Evolutionary conservation across 2,113 vertebrate genomes (phyloP), one percentile per base, ranked within the genome.

Genomic region (Sterrhoptilus dennistouni): DNA sequence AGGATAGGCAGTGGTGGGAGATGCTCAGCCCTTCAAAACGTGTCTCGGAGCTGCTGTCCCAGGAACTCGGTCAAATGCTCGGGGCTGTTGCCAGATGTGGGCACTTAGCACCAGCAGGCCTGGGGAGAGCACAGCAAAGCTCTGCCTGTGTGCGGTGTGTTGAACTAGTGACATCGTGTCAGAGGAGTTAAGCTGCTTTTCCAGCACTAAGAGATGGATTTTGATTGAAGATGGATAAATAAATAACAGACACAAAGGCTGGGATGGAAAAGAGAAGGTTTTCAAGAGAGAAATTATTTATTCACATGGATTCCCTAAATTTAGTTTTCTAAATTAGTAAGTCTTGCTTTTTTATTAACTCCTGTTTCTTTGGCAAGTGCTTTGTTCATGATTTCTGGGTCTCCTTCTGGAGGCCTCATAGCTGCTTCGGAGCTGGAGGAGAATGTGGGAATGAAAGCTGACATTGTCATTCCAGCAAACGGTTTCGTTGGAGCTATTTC

Each of bases 401-500:
- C 38, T 90, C 42, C 56, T 74, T 87, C 66, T 76, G 66, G 82
- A 92, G 60, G n/a, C n/a, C 71, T 83, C 18, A 53, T 83, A 91
- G 83, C 80, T 40, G 52, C 79, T 70, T 90, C 70, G 40, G 93
- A 92, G 83, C 52, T 78, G n/a, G 72, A 78, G 88, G 69, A 87
- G 86, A 92, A 75, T 45, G 92, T 92, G 93, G 78, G 92, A 95
- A 89, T 75, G 95, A 95, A 96, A 92, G 96, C 77, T 15, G 11
- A 63, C 79, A 71, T 81, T 90, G 80, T 93, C 49, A 71, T 75
- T 83, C 44, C 85, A 83, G 90, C 80, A 86, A 56, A 36, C 3
- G 56, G 35, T 78, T 93, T 71, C 80, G 80, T 74, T 78, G 56
- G 92, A 93, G 95, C 95, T 40, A 38, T 92, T 93, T 94, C 96